phyloP scores from a whole-genome alignment of 1,140 invertebrate genomes.

The Drosophila mayri region DNA sequence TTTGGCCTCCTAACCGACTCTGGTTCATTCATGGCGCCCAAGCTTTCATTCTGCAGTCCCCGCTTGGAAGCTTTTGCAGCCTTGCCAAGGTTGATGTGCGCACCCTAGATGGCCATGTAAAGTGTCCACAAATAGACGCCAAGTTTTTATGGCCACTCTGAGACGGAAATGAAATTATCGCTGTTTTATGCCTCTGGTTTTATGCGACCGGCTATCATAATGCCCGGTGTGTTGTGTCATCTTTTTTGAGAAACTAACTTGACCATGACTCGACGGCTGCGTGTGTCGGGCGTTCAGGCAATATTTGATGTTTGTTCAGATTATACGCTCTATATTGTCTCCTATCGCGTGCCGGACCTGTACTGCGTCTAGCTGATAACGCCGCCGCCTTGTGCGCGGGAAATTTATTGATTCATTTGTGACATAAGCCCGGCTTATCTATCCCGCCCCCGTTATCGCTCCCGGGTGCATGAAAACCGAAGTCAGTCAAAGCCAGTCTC shows the following conservation, averaged over 20 bases:
- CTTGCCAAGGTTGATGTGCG: conserved; percentile 55
- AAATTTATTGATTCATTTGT: conserved; percentile 62
- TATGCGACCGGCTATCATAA: conserved; percentile 18
- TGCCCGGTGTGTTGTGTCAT: background rate
- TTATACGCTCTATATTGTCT: conserved; percentile 15
- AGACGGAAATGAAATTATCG: conserved; percentile 41
- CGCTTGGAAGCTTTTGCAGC: conserved; percentile 42
- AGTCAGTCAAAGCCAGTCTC: background rate
- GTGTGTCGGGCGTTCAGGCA: conserved; percentile 10
- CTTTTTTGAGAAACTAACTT: conserved; percentile 25
- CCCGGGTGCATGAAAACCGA: conserved; percentile 15
- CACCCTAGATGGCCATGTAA: conserved; percentile 31
- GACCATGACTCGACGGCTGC: conserved; percentile 31
- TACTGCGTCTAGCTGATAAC: conserved; percentile 49
- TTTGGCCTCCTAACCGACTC: conserved; percentile 17
- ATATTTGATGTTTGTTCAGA: conserved; percentile 38
- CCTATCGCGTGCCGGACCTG: conserved; percentile 43
- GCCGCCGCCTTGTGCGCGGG: conserved; percentile 2
- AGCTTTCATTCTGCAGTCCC: conserved; percentile 34
- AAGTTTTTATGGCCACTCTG: conserved; percentile 18
- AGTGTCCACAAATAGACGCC: conserved; percentile 30
- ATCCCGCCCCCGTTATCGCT: background rate
- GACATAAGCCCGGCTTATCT: conserved; percentile 63
- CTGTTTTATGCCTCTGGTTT: conserved; percentile 23
- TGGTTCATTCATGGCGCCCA: conserved; percentile 33